These are phyloP conservation scores for Podocnemis expansa DNA, from an alignment of 2,113 vertebrate species.

Conservation along the genomic window DNA sequence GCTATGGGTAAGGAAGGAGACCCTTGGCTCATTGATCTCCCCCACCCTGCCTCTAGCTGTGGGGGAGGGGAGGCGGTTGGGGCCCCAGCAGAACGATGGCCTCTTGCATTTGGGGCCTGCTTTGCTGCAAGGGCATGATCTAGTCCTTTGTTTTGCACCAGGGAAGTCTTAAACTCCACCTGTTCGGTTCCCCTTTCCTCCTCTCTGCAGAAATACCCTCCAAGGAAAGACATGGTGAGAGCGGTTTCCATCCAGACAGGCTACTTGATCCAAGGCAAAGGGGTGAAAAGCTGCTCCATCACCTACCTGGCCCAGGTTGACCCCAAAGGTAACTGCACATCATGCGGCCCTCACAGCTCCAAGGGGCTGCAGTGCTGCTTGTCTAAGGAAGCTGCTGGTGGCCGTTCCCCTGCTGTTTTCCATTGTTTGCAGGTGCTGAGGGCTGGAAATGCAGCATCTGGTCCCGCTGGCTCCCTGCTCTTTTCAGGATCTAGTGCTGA, in stretches of 20 bases:
- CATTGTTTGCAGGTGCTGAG: not conserved
- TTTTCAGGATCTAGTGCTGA: no score
- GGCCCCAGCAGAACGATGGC: no score
- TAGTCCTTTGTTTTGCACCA: not conserved
- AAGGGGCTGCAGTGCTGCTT: not conserved
- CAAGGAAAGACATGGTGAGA: constrained; percentile 92
- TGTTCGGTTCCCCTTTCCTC: not conserved
- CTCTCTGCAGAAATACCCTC: constrained; percentile 89
- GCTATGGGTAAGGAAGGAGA: not conserved
- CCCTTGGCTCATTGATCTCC: not conserved
- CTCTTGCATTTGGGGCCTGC: no score
- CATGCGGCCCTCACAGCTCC: not conserved
- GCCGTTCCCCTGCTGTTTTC: not conserved
- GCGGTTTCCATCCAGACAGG: constrained; percentile 95
- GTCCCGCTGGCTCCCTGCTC: no score
- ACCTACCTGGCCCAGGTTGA: constrained; percentile 96
- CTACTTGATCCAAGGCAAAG: constrained; percentile 90
- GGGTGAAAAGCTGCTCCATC: constrained; percentile 85
- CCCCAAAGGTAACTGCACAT: constrained; percentile 85
- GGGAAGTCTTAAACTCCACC: no score
- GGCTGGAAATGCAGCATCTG: not conserved
- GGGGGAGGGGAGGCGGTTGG: not conserved
- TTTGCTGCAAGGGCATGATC: not conserved
- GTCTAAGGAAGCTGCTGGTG: not conserved
- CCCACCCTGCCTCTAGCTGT: not conserved